These are phyloP conservation scores for Triplophysa rosa DNA, from an alignment of 2,113 vertebrate genomes.

Conservation along the genomic window DNA sequence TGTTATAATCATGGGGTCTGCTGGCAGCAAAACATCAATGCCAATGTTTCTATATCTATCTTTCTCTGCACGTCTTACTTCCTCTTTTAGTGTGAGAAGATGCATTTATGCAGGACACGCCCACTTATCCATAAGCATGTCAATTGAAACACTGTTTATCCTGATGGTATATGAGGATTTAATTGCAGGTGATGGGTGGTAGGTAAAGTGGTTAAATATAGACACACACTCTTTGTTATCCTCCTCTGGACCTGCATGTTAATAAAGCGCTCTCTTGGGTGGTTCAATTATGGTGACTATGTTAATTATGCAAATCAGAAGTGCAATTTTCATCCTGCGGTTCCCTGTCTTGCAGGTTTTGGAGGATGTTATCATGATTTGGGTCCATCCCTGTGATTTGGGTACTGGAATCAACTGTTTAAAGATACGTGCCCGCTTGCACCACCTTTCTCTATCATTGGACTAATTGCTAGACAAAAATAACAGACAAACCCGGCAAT, in stretches of 20 bases:
- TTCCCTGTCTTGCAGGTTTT: no score
- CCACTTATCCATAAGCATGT: not conserved
- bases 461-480: no score
- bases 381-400: no score
- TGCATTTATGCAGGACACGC: not conserved
- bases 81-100: not conserved
- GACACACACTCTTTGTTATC: not conserved
- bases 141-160: constrained; percentile 6
- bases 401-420: no score
- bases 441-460: no score
- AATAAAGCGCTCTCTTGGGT: not conserved
- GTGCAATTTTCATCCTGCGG: no score
- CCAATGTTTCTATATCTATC: not conserved
- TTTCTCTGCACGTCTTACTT: not conserved
- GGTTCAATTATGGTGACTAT: no score
- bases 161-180: constrained; percentile 3
- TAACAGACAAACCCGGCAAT: no score
- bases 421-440: no score
- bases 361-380: no score
- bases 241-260: constrained; percentile 5
- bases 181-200: constrained; percentile 20
- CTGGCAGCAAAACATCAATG: constrained; percentile 1
- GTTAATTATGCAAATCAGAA: no score
- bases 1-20: constrained; percentile 20
- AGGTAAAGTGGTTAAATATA: constrained; percentile 25